Conservation (phyloP, 2,888 invertebrate species). For the Rhagonycha lutea region DNA sequence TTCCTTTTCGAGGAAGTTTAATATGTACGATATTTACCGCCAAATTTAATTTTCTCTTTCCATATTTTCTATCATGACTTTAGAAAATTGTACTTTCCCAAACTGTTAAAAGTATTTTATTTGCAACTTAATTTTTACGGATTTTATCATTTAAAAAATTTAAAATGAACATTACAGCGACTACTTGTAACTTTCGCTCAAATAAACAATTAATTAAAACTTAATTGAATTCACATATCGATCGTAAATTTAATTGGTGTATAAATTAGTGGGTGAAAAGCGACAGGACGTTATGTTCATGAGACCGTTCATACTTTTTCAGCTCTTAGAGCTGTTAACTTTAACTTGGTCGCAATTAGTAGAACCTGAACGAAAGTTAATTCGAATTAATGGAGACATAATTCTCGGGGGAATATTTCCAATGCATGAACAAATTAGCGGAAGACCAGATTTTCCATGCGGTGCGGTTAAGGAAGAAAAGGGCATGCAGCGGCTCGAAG, state of each 20-base stretch:
- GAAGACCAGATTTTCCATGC: conserved; percentile 54
- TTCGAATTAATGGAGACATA: conserved; percentile 62
- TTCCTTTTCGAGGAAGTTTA: conserved; percentile 29
- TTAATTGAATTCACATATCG: conserved; percentile 29
- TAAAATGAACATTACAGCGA: conserved; percentile 22
- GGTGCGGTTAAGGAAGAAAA: conserved; percentile 68
- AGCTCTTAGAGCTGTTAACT: conserved; percentile 27
- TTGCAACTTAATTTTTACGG: background rate
- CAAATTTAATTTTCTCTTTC: conserved; percentile 27
- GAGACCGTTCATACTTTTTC: conserved; percentile 10
- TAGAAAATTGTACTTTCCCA: background rate
- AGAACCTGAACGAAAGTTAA: conserved; percentile 43
- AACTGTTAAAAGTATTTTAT: background rate
- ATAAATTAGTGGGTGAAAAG: conserved; percentile 24
- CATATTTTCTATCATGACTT: conserved; percentile 11
- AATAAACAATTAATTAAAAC: conserved; percentile 34
- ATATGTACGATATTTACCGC: conserved; percentile 31
- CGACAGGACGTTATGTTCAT: conserved; percentile 11
- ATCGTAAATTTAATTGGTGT: conserved; percentile 23
- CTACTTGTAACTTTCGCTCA: conserved; percentile 16
- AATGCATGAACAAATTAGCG: conserved; percentile 64
- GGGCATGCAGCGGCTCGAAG: conserved; percentile 71
- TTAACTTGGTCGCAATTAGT: conserved; percentile 28
- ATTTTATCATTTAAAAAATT: background rate
- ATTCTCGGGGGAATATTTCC: conserved; percentile 72